Evolutionary conservation across 2,888 invertebrate species (phyloP), one percentile per base, ranked within the genome.

Genomic region (Dysmachus trigonus): DNA sequence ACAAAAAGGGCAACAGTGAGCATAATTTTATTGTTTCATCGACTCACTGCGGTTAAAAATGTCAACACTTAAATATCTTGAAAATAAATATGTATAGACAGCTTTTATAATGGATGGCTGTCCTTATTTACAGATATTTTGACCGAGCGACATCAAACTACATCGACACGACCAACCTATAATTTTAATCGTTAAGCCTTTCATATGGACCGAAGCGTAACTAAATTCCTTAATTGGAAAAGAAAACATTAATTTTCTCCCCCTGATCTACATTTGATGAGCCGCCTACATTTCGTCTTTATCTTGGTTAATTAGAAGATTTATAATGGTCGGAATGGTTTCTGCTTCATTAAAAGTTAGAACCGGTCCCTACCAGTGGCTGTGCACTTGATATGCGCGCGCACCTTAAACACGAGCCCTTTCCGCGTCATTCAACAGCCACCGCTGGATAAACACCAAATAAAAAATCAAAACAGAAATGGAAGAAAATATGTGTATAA

Each of bases 361-460:
- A 82, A 35, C 71, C 82, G 82, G 62, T 82, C 82, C 27, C 31
- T 76, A 27, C 47, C n/a, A 33, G 71, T 27, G 30, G 30, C 62
- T 10, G 47, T 22, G n/a, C 82, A 82, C 62, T 53, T 82, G 82
- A 35, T 82, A 13, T 15, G 22, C 33, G n/a, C 27, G 22, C 33
- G n/a, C 35, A 82, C 10, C 62, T 62, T 62, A 27, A 82, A 82
- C 53, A 82, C 82, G 79, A 79, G 79, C 79, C 79, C 31, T 76
- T 51, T 79, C 31, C 27, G 27, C 18, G 79, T 22, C 41, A 41
- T 35, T 35, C 76, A 76, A 76, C 35, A 76, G 76, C 47, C 77
- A 41, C 30, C 22, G 5, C 41, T n/a, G 47, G 31, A n/a, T 41
- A 47, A 79, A 30, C 6, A 79, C 33, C 5, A 38, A 79, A 51